Evolutionary conservation across 2,888 invertebrate species (phyloP).

Genomic region (Nipponacmea schrenckii): DNA sequence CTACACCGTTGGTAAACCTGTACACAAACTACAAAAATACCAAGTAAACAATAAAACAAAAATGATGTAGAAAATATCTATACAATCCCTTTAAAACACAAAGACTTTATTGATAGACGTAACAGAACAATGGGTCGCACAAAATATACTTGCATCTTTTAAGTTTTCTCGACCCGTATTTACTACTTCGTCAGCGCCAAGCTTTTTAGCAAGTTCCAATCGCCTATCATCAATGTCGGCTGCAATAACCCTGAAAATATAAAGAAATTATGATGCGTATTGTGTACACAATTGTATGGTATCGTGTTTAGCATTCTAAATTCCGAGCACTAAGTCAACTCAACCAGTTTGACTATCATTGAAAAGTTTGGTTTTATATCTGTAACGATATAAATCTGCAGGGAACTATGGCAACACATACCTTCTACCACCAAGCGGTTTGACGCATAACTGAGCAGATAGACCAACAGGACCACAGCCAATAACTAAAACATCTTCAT

Average conservation of each 20-base stretch:
- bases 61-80: too few species aligned
- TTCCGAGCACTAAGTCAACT: too few species aligned
- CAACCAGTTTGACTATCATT: too few species aligned
- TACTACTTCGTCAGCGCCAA: slow-evolving; percentile 61
- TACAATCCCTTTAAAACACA: too few species aligned
- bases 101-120: too few species aligned
- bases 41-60: neutral
- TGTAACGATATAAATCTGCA: too few species aligned
- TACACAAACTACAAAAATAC: slow-evolving; percentile 46
- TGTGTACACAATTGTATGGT: neutral
- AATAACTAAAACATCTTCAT: slow-evolving; percentile 56
- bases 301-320: neutral
- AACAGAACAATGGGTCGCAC: too few species aligned
- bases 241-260: slow-evolving; percentile 45
- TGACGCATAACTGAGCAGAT: slow-evolving; percentile 51
- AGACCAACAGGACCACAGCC: slow-evolving; percentile 63
- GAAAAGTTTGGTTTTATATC: too few species aligned
- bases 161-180: slow-evolving; percentile 48
- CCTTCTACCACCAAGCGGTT: slow-evolving; percentile 60
- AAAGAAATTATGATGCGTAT: neutral
- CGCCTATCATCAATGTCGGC: slow-evolving; percentile 62
- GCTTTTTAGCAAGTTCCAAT: slow-evolving; percentile 59
- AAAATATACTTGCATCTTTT: slow-evolving; percentile 44
- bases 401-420: too few species aligned
- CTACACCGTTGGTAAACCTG: slow-evolving; percentile 51